Evolutionary conservation across 2,113 vertebrate species (phyloP).

Genomic region (Etheostoma spectabile): DNA sequence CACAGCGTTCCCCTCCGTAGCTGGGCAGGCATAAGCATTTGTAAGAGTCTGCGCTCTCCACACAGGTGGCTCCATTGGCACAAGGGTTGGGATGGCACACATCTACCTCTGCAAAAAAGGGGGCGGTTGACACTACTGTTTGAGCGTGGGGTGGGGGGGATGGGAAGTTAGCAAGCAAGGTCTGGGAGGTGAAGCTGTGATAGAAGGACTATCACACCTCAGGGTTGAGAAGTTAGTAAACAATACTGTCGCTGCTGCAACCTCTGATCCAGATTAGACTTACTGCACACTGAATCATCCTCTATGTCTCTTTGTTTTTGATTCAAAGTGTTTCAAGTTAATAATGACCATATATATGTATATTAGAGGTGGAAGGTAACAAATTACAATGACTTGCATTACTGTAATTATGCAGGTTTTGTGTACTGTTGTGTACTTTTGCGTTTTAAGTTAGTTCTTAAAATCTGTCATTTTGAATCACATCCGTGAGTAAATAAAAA

Average conservation of each 20-base stretch:
- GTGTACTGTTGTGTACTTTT: no score
- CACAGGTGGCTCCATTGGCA: slow-evolving; percentile 98
- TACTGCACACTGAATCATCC: slow-evolving; percentile 14
- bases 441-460: no score
- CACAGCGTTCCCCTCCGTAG: slow-evolving; percentile 97
- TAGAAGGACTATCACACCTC: slow-evolving; percentile 28
- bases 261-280: slow-evolving; percentile 41
- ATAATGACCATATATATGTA: neutral
- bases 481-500: no score
- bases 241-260: slow-evolving; percentile 68
- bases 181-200: slow-evolving; percentile 58
- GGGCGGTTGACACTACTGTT: slow-evolving; percentile 70
- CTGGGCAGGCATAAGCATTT: slow-evolving; percentile 99
- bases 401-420: no score
- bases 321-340: neutral
- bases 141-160: slow-evolving; percentile 21
- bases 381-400: no score
- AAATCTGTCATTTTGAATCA: no score
- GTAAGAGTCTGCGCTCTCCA: slow-evolving; percentile 93
- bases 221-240: slow-evolving; percentile 67
- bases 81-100: slow-evolving; percentile 96
- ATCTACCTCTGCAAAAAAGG: slow-evolving; percentile 97
- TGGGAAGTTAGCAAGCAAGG: neutral
- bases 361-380: no score
- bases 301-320: neutral